Percentiles rank a stretch among this genome's conserved stretches.
Evolutionary conservation across 2,113 vertebrate species (phyloP).

Genomic region (Scomber scombrus): DNA sequence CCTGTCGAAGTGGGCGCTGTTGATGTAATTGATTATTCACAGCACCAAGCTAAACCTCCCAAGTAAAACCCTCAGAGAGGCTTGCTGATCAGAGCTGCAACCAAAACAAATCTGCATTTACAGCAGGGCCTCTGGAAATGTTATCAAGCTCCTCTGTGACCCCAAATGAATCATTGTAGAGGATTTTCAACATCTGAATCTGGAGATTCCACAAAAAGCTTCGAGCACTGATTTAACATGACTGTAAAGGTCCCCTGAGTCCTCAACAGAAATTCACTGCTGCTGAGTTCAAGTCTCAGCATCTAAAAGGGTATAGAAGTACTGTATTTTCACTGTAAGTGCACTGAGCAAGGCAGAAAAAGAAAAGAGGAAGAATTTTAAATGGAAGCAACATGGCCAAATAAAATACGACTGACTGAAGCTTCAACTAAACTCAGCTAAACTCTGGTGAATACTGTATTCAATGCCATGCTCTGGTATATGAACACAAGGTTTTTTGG

Average conservation of each 20-base stretch:
- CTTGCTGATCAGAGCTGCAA: slow-evolving; percentile 14
- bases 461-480: neutral
- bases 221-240: slow-evolving; percentile 25
- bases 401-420: neutral
- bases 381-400: neutral
- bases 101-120: slow-evolving; percentile 46
- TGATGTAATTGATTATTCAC: slow-evolving; percentile 39
- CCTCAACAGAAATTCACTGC: neutral
- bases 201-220: slow-evolving; percentile 27
- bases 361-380: neutral
- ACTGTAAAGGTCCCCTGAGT: slow-evolving; percentile 11
- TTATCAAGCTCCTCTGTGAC: slow-evolving; percentile 27
- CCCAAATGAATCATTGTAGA: slow-evolving; percentile 3
- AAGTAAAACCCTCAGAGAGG: slow-evolving; percentile 11
- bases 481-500: neutral
- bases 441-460: neutral
- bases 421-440: neutral
- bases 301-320: neutral
- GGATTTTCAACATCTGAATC: slow-evolving; percentile 29
- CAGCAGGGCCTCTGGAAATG: slow-evolving; percentile 34
- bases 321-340: neutral
- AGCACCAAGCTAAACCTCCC: neutral
- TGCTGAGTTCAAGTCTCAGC: neutral
- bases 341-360: neutral
- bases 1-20: neutral